Conservation (phyloP, 2,888 invertebrate genomes). For the Platycheirus albimanus region DNA sequence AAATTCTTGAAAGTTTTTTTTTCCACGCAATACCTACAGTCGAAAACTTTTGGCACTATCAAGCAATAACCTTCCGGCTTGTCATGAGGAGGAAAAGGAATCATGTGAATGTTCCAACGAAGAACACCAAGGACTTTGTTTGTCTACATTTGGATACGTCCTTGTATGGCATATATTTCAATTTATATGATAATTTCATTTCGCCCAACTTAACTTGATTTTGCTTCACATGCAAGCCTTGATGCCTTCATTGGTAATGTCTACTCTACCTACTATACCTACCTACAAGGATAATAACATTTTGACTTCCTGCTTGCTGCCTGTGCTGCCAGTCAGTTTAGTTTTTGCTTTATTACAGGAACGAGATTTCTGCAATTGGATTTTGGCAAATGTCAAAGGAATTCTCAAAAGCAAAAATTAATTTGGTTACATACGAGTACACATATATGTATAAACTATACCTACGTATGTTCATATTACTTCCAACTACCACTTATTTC, state of each 20-base stretch:
- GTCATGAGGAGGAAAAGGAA: background rate
- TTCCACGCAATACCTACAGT: no score
- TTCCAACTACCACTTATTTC: no score
- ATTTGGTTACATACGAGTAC: no score
- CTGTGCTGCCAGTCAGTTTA: background rate
- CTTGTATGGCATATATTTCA: slow-evolving; percentile 45
- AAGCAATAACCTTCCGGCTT: background rate
- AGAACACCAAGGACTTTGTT: background rate
- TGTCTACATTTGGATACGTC: slow-evolving; percentile 21
- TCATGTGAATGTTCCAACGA: background rate
- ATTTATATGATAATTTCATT: slow-evolving; percentile 71
- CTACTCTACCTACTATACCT: background rate
- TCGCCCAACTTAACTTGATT: slow-evolving; percentile 66
- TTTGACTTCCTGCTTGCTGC: slow-evolving; percentile 21
- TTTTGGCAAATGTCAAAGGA: slow-evolving; percentile 17
- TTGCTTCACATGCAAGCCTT: slow-evolving; percentile 50
- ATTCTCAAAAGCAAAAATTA: no score
- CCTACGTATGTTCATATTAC: no score
- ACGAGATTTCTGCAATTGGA: slow-evolving; percentile 23
- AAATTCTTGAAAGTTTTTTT: no score
- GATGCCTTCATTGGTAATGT: background rate
- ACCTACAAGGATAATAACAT: slow-evolving; percentile 52
- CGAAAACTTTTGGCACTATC: no score
- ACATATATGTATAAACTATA: no score
- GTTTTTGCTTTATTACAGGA: background rate